These are phyloP conservation scores for Hydrozoanthus tunicans DNA, from an alignment of 64 coral and sea anemone species.

Conservation along the genomic window DNA sequence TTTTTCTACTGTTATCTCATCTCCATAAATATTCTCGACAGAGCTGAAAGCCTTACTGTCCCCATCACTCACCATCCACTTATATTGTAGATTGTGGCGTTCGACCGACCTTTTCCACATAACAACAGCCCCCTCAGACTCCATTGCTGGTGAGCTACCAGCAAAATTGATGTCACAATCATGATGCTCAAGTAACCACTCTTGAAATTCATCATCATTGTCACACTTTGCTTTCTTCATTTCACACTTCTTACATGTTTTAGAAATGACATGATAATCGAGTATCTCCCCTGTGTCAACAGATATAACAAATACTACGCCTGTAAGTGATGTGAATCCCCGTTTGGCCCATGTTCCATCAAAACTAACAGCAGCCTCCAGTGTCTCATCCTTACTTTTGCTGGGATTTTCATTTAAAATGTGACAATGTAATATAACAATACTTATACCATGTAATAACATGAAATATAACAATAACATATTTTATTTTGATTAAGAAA, in stretches of 20 bases:
- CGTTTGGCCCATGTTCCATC: neutral
- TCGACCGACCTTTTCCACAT: constrained; percentile 9
- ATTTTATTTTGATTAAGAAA: no score
- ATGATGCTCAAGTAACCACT: constrained; percentile 37
- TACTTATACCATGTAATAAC: no score
- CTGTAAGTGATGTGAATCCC: constrained; percentile 34
- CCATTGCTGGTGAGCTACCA: neutral
- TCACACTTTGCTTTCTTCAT: constrained; percentile 42
- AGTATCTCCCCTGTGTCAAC: constrained; percentile 13
- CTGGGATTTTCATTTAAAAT: constrained; percentile 52
- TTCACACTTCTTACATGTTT: constrained; percentile 14
- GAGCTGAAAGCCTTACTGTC: constrained; percentile 17
- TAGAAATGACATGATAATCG: constrained; percentile 10
- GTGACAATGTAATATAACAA: neutral
- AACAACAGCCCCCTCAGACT: constrained; percentile 28
- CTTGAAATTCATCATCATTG: constrained; percentile 29
- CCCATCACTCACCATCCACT: constrained; percentile 17
- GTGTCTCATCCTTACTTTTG: constrained; percentile 33
- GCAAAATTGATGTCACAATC: constrained; percentile 16
- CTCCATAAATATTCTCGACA: constrained; percentile 17
- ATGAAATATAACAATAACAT: no score
- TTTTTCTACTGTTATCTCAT: constrained; percentile 7
- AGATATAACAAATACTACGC: constrained; percentile 48
- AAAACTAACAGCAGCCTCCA: constrained; percentile 14
- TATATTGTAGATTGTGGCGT: constrained; percentile 4